A percentile compares a stretch with the other conserved stretches of the same genome.
Evolutionary conservation across 1,140 invertebrate species (phyloP).

Genomic region (Penaeus japonicus): DNA sequence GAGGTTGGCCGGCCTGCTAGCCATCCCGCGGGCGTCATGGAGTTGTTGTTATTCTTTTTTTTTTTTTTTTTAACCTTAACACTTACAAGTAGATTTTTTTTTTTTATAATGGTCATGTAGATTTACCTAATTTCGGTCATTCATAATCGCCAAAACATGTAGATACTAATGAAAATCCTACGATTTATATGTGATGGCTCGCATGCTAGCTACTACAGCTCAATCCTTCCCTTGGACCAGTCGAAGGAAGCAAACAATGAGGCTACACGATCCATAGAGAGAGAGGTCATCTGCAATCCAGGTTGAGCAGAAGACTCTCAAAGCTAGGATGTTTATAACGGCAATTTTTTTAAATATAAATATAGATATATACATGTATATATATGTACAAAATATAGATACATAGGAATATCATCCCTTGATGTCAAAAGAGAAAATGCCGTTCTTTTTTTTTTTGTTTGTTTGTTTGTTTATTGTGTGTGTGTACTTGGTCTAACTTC

Average conservation of each 20-base stretch:
- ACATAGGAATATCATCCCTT: too few species aligned
- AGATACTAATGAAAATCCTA: slow-evolving; percentile 16
- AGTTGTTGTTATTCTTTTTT: neutral
- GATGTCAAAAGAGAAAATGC: too few species aligned
- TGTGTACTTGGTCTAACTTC: slow-evolving; percentile 3
- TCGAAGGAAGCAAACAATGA: neutral
- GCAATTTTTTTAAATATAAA: neutral
- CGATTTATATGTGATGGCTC: slow-evolving; percentile 43
- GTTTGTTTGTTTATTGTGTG: neutral
- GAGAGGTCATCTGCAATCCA: neutral
- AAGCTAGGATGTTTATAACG: neutral
- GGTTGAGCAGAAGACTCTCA: neutral
- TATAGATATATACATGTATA: too few species aligned
- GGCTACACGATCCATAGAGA: neutral
- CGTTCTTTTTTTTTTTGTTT: too few species aligned
- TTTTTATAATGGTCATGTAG: neutral
- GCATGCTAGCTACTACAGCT: slow-evolving; percentile 29
- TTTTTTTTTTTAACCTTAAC: neutral
- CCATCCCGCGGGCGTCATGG: too few species aligned
- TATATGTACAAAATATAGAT: too few species aligned
- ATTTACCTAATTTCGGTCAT: too few species aligned
- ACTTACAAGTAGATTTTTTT: neutral
- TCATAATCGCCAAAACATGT: neutral
- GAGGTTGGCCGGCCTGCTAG: too few species aligned
- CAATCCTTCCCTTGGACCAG: slow-evolving; percentile 14